Conservation (phyloP, 1,140 invertebrate species). For the Orussus abietinus region DNA sequence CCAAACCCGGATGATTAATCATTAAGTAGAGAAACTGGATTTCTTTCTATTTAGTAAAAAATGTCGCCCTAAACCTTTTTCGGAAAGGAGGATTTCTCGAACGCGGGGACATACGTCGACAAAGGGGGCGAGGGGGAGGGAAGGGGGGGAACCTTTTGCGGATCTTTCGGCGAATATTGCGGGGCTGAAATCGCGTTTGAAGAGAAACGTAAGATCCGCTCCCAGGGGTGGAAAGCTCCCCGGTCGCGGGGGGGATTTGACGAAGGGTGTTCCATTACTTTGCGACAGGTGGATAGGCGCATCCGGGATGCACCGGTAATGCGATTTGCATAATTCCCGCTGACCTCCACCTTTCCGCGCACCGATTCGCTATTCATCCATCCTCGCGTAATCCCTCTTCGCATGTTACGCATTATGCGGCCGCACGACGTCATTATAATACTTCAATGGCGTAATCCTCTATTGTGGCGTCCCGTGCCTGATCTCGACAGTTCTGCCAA, state of each 20-base stretch:
- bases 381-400: conserved; percentile 27
- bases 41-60: too few species aligned
- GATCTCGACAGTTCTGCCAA: too few species aligned
- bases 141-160: too few species aligned
- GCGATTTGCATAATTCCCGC: conserved; percentile 35
- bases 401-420: conserved; percentile 32
- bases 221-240: not conserved
- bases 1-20: too few species aligned
- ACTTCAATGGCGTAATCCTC: conserved; percentile 34
- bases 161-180: too few species aligned
- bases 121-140: too few species aligned
- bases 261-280: conserved; percentile 11
- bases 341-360: conserved; percentile 24
- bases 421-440: conserved; percentile 33
- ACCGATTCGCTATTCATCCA: conserved; percentile 30
- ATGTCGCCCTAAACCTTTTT: too few species aligned
- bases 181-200: too few species aligned
- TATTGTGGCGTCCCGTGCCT: conserved; percentile 25
- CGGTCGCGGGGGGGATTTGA: conserved; percentile 6
- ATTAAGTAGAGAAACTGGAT: too few species aligned
- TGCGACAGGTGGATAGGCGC: conserved; percentile 4
- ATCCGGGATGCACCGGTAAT: conserved; percentile 30
- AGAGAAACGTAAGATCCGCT: too few species aligned
- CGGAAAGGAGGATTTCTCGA: too few species aligned
- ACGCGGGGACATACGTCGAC: too few species aligned